A percentile compares a stretch with the other conserved stretches of the same genome.
These are phyloP conservation scores for Gryon sp. DNA, from an alignment of 1,140 invertebrate genomes.

Conservation along the genomic window DNA sequence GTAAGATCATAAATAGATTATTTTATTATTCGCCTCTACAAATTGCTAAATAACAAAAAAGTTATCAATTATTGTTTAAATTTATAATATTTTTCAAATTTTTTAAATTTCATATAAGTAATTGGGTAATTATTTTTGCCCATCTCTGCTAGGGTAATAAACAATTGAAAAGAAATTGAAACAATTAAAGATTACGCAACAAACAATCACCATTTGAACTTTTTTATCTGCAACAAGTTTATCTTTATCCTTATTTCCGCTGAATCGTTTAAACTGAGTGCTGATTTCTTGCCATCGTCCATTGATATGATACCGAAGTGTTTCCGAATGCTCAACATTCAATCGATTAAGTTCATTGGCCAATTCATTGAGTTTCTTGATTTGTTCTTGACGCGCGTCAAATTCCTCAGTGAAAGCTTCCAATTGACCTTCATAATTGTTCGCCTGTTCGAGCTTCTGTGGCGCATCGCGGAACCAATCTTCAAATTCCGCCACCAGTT, in stretches of 20 bases:
- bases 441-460: constrained; percentile 79
- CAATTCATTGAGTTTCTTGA: constrained; percentile 79
- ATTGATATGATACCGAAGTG: constrained; percentile 72
- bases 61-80: too few relatives aligned
- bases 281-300: constrained; percentile 77
- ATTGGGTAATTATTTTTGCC: too few relatives aligned
- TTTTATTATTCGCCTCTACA: too few relatives aligned
- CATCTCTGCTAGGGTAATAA: too few relatives aligned
- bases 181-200: background rate
- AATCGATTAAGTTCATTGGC: constrained; percentile 77
- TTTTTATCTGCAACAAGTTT: constrained; percentile 77
- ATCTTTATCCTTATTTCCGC: constrained; percentile 76
- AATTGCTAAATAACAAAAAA: too few relatives aligned
- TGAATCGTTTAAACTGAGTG: constrained; percentile 78
- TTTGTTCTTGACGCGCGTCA: constrained; percentile 76
- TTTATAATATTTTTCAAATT: too few relatives aligned
- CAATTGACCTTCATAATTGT: constrained; percentile 80
- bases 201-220: constrained; percentile 71
- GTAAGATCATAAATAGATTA: too few relatives aligned
- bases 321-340: constrained; percentile 75
- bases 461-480: constrained; percentile 80
- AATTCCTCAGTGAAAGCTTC: constrained; percentile 78
- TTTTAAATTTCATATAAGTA: too few relatives aligned
- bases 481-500: constrained; percentile 77
- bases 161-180: background rate